These are phyloP conservation scores for Boloria euphrosyne DNA, from an alignment of 2,888 invertebrate genomes.

Conservation along the genomic window DNA sequence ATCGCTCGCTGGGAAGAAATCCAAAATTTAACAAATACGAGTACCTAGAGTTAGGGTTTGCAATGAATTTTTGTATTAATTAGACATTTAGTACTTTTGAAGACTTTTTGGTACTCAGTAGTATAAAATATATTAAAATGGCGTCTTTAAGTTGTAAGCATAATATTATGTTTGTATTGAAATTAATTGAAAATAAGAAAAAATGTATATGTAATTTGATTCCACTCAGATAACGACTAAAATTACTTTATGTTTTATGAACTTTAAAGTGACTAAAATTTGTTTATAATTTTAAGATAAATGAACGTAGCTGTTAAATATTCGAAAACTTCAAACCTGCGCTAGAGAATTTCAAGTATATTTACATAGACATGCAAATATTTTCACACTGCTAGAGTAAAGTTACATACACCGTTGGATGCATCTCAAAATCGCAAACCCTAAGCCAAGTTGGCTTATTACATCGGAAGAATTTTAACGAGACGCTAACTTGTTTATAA, in stretches of 20 bases:
- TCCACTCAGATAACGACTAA: too few relatives aligned
- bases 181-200: too few relatives aligned
- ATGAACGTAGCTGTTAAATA: too few relatives aligned
- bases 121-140: too few relatives aligned
- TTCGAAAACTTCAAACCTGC: too few relatives aligned
- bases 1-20: conserved; percentile 27
- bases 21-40: conserved; percentile 58
- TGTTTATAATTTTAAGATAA: too few relatives aligned
- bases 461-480: conserved; percentile 78
- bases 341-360: neutral
- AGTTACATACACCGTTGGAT: neutral
- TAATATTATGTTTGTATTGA: too few relatives aligned
- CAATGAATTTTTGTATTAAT: conserved; percentile 4
- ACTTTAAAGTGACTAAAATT: too few relatives aligned
- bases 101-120: too few relatives aligned
- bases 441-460: conserved; percentile 62
- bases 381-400: conserved; percentile 6
- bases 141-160: too few relatives aligned
- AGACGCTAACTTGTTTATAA: conserved; percentile 79
- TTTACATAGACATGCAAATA: conserved; percentile 4
- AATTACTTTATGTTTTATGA: too few relatives aligned
- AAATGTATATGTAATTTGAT: too few relatives aligned
- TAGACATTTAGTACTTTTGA: neutral
- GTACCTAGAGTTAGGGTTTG: conserved; percentile 46
- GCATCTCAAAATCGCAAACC: conserved; percentile 30